Base-by-base conservation (phyloP, 1,140 invertebrate genomes). In the Drosophila pachea region DNA sequence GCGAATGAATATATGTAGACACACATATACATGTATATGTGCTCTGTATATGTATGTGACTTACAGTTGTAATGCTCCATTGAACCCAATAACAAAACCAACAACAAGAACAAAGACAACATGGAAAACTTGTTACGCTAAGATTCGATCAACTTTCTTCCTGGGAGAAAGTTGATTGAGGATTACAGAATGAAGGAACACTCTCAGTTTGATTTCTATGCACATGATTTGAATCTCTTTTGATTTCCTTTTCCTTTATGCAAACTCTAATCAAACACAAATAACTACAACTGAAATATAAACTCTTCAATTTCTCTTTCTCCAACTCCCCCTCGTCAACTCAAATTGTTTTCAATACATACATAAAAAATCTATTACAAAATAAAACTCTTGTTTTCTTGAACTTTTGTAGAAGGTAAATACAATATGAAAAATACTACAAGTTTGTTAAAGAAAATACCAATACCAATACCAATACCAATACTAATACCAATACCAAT, bases 371-470 rank as follows among this genome's bases (percentile, higher is more conserved):
- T 49, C 55, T 56, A 69, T 59, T 58, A 58, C 55, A 65, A 65
- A 65, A 38, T 45, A 73, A 56, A 75, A 65, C 73, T 86, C 70
- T 88, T 88, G 86, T 86, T 88, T 88, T 88, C 86, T 86, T 86
- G 81, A 88, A 88, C 86, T 86, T 88, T 88, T 88, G 82, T 88
- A 88, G 86, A 88, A 88, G 86, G 86, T 88, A 88, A 88, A 81
- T 87, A 87, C 76, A 68, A 75, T 53, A 29, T 68, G 78, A 74
- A 73, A 86, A 71, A 82, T 75, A 66, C 62, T 78, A 74, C 66
- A 69, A 76, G 61, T 67, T 75, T 71, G 66, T 48, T 69, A 68
- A 73, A 70, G 49, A 55, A 40, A 76, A 66, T 67, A 74, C 43
- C 62, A 70, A 63, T 60, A 68, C 53, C 68, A 73, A 47, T 60